A percentile compares a stretch with the other conserved stretches of the same genome.
phyloP scores from a whole-genome alignment of 2,113 vertebrate genomes.

The Hippocampus mohnikei region DNA sequence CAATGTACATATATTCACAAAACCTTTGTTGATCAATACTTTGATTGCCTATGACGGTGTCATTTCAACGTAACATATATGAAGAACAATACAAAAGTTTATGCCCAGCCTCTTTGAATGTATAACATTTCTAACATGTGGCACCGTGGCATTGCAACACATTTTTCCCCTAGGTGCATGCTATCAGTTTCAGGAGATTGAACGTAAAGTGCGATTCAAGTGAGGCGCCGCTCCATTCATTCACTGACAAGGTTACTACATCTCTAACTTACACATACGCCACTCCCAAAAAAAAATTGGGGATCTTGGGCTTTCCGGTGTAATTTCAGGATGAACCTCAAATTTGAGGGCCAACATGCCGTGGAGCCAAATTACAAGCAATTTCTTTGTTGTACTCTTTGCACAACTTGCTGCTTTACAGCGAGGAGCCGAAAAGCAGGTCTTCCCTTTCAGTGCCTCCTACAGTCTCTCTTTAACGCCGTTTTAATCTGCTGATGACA shows the following conservation, averaged over 20 bases:
- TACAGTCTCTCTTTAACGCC: neutral
- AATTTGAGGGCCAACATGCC: neutral
- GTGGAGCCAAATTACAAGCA: too few species aligned
- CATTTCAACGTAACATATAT: constrained; percentile 49
- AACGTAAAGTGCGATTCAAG: constrained; percentile 58
- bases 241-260: constrained; percentile 1
- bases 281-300: neutral
- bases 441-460: neutral
- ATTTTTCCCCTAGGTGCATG: constrained; percentile 34
- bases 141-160: constrained; percentile 58
- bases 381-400: neutral
- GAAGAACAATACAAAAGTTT: constrained; percentile 52
- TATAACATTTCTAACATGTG: constrained; percentile 66
- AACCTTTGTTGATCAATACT: constrained; percentile 56
- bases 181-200: constrained; percentile 32
- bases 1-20: constrained; percentile 60
- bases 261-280: constrained; percentile 9
- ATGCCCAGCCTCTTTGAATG: constrained; percentile 61
- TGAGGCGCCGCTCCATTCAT: constrained; percentile 15
- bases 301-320: neutral
- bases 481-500: too few species aligned
- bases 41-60: constrained; percentile 65
- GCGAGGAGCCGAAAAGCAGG: neutral
- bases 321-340: neutral
- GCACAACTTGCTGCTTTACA: neutral